These are phyloP conservation scores for Amphipyra berbera DNA, from an alignment of 2,888 invertebrate species.

Conservation along the genomic window DNA sequence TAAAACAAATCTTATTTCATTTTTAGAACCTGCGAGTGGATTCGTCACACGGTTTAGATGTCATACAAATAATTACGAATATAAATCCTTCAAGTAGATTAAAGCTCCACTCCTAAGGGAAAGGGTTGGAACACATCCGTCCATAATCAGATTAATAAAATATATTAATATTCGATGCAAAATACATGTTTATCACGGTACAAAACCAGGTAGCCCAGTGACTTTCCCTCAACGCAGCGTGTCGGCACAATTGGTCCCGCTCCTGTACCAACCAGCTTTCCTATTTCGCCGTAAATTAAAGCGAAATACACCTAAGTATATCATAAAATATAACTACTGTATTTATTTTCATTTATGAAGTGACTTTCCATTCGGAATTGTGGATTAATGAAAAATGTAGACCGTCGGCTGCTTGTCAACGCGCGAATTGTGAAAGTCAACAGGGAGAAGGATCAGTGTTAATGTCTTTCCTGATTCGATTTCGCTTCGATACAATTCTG, in stretches of 20 bases:
- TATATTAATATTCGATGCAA: constrained; percentile 51
- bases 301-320: constrained; percentile 35
- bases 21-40: too few relatives aligned
- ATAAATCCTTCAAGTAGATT: too few relatives aligned
- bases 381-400: constrained; percentile 23
- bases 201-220: constrained; percentile 41
- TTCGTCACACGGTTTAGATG: too few relatives aligned
- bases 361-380: constrained; percentile 25
- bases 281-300: constrained; percentile 45
- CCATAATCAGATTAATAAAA: constrained; percentile 44
- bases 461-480: background rate
- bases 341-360: constrained; percentile 44
- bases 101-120: background rate
- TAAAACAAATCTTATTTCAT: too few relatives aligned
- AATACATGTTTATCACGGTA: constrained; percentile 41
- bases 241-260: constrained; percentile 68
- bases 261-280: constrained; percentile 67
- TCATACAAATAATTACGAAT: too few relatives aligned
- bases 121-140: constrained; percentile 13
- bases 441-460: constrained; percentile 7
- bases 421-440: constrained; percentile 8
- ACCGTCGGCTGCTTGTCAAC: constrained; percentile 11
- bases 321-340: constrained; percentile 31
- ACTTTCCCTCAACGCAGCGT: constrained; percentile 72
- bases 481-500: background rate